Evolutionary conservation across 2,888 invertebrate genomes (phyloP).

Genomic region (Achlya flavicornis): DNA sequence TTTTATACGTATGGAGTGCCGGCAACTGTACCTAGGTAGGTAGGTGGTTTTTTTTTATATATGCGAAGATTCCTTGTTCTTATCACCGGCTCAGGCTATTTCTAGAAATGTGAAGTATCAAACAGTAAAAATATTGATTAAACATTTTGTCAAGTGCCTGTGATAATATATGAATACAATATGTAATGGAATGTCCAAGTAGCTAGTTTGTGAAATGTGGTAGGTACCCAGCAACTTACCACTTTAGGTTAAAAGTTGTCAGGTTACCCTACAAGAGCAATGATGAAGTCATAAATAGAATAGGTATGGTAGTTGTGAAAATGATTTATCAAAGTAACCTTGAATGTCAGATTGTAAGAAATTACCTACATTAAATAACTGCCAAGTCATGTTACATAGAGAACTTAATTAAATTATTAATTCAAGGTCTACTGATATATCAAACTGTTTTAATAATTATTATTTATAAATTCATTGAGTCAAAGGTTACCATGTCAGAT

Average conservation of each 20-base stretch:
- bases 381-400: neutral
- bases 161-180: neutral
- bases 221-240: no score
- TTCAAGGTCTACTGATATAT: neutral
- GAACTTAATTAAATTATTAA: neutral
- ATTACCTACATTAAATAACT: neutral
- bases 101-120: constrained; percentile 21
- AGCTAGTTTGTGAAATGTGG: no score
- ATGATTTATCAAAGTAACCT: no score
- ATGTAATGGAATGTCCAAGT: no score
- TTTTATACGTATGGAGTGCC: no score
- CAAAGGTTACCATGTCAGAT: neutral
- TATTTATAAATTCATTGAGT: neutral
- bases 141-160: neutral
- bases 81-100: constrained; percentile 19
- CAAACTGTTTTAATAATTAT: neutral
- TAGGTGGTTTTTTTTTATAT: neutral
- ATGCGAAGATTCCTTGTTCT: neutral
- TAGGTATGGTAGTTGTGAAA: no score
- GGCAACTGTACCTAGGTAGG: neutral
- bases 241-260: no score
- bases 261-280: no score
- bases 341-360: neutral
- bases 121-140: neutral
- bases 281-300: no score